Evolutionary conservation across 1,140 invertebrate species (phyloP), one percentile per base, ranked within the genome.

Genomic region (Cotesia glomerata): DNA sequence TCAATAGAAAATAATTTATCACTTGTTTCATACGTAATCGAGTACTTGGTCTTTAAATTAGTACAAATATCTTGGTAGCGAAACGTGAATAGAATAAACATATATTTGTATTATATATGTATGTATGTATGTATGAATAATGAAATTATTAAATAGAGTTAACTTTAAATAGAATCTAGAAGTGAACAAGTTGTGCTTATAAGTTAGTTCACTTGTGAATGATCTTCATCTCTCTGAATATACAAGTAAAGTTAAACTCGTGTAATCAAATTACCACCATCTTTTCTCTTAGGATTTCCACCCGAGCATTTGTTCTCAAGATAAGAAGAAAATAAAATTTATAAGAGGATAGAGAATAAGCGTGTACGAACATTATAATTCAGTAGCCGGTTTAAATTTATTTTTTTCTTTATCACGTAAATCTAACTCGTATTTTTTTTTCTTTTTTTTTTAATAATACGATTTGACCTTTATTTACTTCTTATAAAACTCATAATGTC

Each of bases 271-370:
- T 62, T 62, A 62, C 59, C 32, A 35, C 8, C 35, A 34, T 36
- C 59, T 62, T 36, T 56, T 62, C 59, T 62, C 32, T 35, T 13
- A 62, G 35, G 35, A 35, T 36, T 62, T 36, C n/a, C 32, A 35
- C 59, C 34, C 13, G 59, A 11, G 59, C 59, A 62, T 62, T 62
- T 62, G 59, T 62, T 62, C 35, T 35, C 5, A 11, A 34, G 59
- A 62, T 62, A 62, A 62, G 59, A 56, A 56, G 16, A 36, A 62
- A 62, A 62, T 62, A 62, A 62, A 62, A 62, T 35, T 62, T 62
- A 5, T 58, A 5, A 5, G 16, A 62, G 32, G 59, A 62, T 62
- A 36, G 34, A 62, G 32, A 62, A 56, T 45, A 56, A 62, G 59
- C 35, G 32, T 62, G 59, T 36, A 35, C 35, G 32, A 62, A 34